Base-by-base conservation (phyloP, 2,888 invertebrate genomes). In the Leistus spinibarbis region DNA sequence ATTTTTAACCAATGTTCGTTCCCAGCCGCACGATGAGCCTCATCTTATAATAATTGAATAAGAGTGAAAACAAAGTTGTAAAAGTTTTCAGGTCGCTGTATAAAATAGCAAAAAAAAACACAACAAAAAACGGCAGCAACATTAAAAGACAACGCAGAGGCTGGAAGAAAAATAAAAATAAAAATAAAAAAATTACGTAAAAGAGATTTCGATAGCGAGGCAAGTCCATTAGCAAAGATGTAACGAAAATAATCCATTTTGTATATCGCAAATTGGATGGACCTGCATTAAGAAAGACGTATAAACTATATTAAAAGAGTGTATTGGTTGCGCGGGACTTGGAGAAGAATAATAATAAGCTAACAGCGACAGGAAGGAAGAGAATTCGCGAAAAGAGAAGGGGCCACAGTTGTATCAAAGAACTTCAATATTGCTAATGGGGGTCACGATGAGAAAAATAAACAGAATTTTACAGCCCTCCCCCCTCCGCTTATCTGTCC, bases 241-340 rank as follows among this genome's bases (percentile, higher is more conserved):
- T 65, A 72, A 72, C 24, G 72, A 72, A 73, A 73, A 73, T 73
- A 73, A 73, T 73, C 73, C 73, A 67, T 67, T 73, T 73, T 73
- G 73, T 73, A 62, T 73, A 57, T 73, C 24, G 67, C 67, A 73
- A 73, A 73, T 73, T 73, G 73, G 73, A 73, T 67, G 73, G 73
- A 67, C 73, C 13, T 57, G 67, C 60, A 67, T 67, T 71, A 71
- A 71, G 71, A 71, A 56, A 71, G 65, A 71, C 65, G 71, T 66
- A 60, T 66, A 67, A 73, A 66, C 67, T 62, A 67, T 73, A 73
- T 73, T 73, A 73, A 73, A 73, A 53, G 71, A 71, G 54, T 71
- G 64, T 71, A 71, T 71, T 71, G 71, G 65, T 16, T 65, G 24
- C 17, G 54, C 64, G 71, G 40, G 40, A 40, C 40, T 40, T 7